These are phyloP conservation scores for Gorsachius magnificus DNA, from an alignment of 2,797 vertebrate genomes.

Conservation along the genomic window DNA sequence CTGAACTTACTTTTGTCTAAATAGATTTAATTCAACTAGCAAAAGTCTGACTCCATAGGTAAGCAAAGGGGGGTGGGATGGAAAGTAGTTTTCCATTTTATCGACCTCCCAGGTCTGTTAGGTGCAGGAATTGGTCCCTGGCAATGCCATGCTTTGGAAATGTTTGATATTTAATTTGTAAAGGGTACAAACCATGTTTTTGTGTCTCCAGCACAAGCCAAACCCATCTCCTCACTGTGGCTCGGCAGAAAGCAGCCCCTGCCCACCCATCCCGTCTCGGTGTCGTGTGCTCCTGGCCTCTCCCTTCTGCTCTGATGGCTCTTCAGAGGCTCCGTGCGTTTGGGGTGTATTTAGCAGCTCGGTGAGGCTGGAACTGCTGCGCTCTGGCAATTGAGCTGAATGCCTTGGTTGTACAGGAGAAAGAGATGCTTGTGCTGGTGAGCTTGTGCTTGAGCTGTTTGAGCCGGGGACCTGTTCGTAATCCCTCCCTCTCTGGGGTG, in stretches of 20 bases:
- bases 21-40: not conserved
- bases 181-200: rapidly evolving
- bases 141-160: not conserved
- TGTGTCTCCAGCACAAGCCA: not conserved
- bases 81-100: not conserved
- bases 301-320: not conserved
- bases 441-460: not conserved
- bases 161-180: not conserved
- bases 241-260: not conserved
- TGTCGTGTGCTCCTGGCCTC: not conserved
- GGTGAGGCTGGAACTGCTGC: not conserved
- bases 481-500: not conserved
- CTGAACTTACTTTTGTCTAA: slow-evolving; percentile 40
- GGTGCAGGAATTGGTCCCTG: not conserved
- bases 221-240: not conserved
- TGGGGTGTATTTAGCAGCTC: not conserved
- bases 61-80: not conserved
- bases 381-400: not conserved
- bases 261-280: rapidly evolving
- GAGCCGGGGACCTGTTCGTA: not conserved
- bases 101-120: not conserved
- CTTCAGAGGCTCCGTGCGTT: not conserved
- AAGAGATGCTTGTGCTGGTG: slow-evolving; percentile 17
- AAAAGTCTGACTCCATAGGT: not conserved
- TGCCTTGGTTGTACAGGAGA: rapidly evolving